These are phyloP conservation scores for Protobothrops mucrosquamatus DNA, from an alignment of 2,113 vertebrate species.

Conservation along the genomic window DNA sequence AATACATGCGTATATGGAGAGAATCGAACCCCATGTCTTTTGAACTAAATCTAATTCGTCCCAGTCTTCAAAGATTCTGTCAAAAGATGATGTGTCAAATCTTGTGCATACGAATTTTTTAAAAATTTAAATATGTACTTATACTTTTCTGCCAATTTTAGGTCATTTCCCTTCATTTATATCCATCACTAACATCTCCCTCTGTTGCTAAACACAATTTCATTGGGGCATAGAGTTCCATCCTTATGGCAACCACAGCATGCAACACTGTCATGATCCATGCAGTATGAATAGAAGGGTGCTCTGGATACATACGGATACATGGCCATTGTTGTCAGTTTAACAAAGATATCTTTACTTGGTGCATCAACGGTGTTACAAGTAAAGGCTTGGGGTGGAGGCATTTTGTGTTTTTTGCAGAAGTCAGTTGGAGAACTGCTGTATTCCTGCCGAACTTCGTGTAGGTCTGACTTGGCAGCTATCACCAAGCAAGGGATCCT, in stretches of 20 bases:
- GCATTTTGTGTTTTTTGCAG: slow-evolving; percentile 98
- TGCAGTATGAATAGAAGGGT: slow-evolving; percentile 28
- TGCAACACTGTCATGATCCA: slow-evolving; percentile 61
- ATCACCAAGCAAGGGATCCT: slow-evolving; percentile 93
- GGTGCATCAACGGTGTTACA: slow-evolving; percentile 86
- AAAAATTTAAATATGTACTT: not conserved
- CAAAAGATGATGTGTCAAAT: not conserved
- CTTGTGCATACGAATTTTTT: not conserved
- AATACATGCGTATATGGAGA: not conserved
- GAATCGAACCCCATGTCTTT: slow-evolving; percentile 12
- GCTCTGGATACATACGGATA: slow-evolving; percentile 90
- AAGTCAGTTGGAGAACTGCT: slow-evolving; percentile 89
- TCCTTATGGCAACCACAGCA: slow-evolving; percentile 58
- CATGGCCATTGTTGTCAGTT: slow-evolving; percentile 98
- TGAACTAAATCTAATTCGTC: not conserved
- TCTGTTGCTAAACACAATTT: slow-evolving; percentile 73
- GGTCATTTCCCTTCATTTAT: not conserved
- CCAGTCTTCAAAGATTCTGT: not conserved
- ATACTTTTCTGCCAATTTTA: not conserved
- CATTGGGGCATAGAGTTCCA: slow-evolving; percentile 49
- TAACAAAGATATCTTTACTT: slow-evolving; percentile 92
- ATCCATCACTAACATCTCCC: slow-evolving; percentile 55
- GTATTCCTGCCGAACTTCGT: slow-evolving; percentile 90
- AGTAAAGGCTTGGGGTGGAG: slow-evolving; percentile 93
- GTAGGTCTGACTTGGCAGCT: slow-evolving; percentile 93